These are phyloP conservation scores for Elysia crispata DNA, from an alignment of 2,888 invertebrate genomes.

Conservation along the genomic window DNA sequence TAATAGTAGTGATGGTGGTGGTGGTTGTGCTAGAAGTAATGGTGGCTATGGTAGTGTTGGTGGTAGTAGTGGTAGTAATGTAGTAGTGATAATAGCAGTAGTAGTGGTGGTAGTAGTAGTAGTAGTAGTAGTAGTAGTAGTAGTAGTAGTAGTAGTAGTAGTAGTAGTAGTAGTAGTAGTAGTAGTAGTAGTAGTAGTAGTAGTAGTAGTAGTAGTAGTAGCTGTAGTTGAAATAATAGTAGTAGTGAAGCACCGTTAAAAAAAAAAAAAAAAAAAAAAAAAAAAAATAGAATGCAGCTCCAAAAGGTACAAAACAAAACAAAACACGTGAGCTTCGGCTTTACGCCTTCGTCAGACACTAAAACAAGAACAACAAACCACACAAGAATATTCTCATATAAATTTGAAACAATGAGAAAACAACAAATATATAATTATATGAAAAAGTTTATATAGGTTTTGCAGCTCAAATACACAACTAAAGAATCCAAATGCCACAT, in stretches of 20 bases:
- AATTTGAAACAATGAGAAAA: not conserved
- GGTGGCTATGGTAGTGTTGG: too few species aligned
- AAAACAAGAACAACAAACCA: too few species aligned
- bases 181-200: conserved; percentile 9
- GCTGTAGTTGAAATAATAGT: not conserved
- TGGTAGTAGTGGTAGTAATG: conserved; percentile 2
- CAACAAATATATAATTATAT: not conserved
- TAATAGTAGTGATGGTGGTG: not conserved
- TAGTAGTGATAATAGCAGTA: too few species aligned
- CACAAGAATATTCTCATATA: too few species aligned
- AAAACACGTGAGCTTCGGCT: too few species aligned
- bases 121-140: conserved; percentile 4
- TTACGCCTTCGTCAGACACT: too few species aligned
- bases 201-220: conserved; percentile 4
- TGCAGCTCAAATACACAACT: too few species aligned
- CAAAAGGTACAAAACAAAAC: too few species aligned
- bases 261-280: not conserved
- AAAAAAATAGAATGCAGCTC: not conserved
- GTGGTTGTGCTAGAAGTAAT: too few species aligned
- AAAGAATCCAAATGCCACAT: too few species aligned
- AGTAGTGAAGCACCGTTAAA: too few species aligned
- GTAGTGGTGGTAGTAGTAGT: not conserved
- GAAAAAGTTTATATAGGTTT: not conserved
- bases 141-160: conserved; percentile 9
- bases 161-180: conserved; percentile 9